Evolutionary conservation across 2,888 invertebrate species (phyloP).

Genomic region (Oscheius myriophilus): DNA sequence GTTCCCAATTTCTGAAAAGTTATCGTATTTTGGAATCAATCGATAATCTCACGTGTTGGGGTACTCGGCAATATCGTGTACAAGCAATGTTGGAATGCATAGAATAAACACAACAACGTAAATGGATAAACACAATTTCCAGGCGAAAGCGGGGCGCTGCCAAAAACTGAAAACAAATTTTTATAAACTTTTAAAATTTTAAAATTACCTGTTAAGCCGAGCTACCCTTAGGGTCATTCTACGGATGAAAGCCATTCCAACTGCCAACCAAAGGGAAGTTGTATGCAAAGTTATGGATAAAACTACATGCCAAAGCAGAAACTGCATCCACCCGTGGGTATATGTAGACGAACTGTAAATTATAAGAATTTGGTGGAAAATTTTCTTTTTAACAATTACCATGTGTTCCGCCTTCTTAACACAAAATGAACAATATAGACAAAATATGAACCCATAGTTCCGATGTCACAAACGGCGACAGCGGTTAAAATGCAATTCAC

Average conservation of each 20-base stretch:
- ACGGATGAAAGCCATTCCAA: constrained; percentile 68
- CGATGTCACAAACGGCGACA: constrained; percentile 66
- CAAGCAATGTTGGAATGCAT: constrained; percentile 64
- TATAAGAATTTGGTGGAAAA: no score
- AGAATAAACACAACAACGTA: constrained; percentile 59
- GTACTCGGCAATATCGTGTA: constrained; percentile 58
- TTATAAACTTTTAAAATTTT: neutral
- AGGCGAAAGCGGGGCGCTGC: constrained; percentile 64
- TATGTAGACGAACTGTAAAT: constrained; percentile 59
- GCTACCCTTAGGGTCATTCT: constrained; percentile 65
- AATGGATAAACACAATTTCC: constrained; percentile 58
- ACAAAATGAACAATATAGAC: constrained; percentile 67
- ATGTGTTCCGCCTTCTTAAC: constrained; percentile 40
- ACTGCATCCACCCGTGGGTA: constrained; percentile 65
- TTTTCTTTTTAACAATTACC: constrained; percentile 34
- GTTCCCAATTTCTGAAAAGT: constrained; percentile 34
- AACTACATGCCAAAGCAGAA: constrained; percentile 64
- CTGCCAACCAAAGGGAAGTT: constrained; percentile 67
- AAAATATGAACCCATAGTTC: constrained; percentile 66
- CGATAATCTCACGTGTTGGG: constrained; percentile 15
- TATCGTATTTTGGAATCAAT: neutral
- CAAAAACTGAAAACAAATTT: constrained; percentile 49
- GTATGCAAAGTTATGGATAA: constrained; percentile 66
- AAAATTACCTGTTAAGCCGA: constrained; percentile 57
- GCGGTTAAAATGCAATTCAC: constrained; percentile 66